Conservation (phyloP, 2,888 invertebrate species). For the Lutraria lutraria region DNA sequence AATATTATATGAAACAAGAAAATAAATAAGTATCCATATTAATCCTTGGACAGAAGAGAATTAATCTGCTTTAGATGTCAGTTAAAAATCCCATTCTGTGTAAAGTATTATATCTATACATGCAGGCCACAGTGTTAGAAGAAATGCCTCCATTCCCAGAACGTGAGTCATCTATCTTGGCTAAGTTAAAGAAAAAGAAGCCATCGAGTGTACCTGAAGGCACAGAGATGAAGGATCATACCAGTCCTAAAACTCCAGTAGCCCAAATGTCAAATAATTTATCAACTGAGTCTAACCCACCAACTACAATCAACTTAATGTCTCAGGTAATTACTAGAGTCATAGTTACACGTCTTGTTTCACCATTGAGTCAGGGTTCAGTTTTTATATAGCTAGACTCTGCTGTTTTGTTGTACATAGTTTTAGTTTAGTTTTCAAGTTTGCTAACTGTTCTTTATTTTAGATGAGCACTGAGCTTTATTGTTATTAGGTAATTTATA, state of each 20-base stretch:
- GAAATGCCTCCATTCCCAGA: constrained; percentile 99
- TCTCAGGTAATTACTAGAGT: constrained; percentile 58
- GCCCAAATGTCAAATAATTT: constrained; percentile 79
- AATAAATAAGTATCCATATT: too few species aligned
- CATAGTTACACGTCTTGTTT: not conserved
- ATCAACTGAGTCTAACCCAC: constrained; percentile 59
- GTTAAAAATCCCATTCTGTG: too few species aligned
- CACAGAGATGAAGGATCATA: constrained; percentile 77
- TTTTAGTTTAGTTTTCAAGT: not conserved
- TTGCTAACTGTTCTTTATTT: not conserved
- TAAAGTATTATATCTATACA: too few species aligned
- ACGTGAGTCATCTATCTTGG: constrained; percentile 98
- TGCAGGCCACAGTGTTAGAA: constrained; percentile 96
- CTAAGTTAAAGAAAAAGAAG: constrained; percentile 99
- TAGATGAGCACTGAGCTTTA: too few species aligned
- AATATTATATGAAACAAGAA: too few species aligned
- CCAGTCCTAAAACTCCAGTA: constrained; percentile 78
- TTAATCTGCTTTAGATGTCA: too few species aligned
- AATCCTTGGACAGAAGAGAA: too few species aligned
- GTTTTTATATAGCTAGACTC: not conserved
- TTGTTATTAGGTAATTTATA: too few species aligned
- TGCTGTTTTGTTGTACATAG: not conserved
- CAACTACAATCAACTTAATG: constrained; percentile 62
- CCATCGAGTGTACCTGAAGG: constrained; percentile 92
- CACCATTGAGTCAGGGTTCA: not conserved